Evolutionary conservation across 2,797 vertebrate species (phyloP).

Genomic region (Chelonia mydas): DNA sequence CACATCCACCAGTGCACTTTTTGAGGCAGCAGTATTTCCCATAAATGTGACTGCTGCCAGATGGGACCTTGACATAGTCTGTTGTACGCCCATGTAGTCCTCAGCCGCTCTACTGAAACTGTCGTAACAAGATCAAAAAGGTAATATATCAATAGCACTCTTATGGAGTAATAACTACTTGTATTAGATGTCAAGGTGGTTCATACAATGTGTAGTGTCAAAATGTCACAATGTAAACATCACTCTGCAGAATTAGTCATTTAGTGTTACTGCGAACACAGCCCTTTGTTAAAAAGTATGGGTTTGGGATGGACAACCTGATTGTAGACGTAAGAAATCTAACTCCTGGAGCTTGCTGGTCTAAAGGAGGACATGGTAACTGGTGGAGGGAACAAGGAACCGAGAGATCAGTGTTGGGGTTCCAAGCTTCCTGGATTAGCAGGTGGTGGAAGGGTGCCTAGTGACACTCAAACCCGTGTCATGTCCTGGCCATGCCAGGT

Average conservation of each 20-base stretch:
- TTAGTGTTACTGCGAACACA: not conserved
- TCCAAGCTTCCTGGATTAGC: not conserved
- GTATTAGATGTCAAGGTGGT: conserved; percentile 13
- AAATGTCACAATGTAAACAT: not conserved
- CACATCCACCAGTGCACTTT: accelerated
- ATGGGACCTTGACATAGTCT: not conserved
- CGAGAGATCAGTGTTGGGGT: not conserved
- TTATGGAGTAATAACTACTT: conserved; percentile 40
- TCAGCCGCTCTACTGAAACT: not conserved
- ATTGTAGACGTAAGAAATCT: accelerated
- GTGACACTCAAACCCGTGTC: not conserved
- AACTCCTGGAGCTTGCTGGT: accelerated
- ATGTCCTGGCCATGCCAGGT: not conserved
- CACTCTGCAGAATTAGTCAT: not conserved
- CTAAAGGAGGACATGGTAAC: not conserved
- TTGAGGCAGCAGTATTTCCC: not conserved
- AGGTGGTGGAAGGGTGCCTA: not conserved
- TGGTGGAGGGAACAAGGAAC: not conserved
- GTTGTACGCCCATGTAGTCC: not conserved
- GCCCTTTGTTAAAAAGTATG: not conserved
- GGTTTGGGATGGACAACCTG: conserved; percentile 9
- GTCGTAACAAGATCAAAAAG: conserved; percentile 28
- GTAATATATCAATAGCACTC: conserved; percentile 22
- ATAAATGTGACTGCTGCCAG: not conserved
- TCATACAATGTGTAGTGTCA: not conserved